Base-by-base conservation (phyloP, 2,797 vertebrate genomes). In the Xerus rutilus region DNA sequence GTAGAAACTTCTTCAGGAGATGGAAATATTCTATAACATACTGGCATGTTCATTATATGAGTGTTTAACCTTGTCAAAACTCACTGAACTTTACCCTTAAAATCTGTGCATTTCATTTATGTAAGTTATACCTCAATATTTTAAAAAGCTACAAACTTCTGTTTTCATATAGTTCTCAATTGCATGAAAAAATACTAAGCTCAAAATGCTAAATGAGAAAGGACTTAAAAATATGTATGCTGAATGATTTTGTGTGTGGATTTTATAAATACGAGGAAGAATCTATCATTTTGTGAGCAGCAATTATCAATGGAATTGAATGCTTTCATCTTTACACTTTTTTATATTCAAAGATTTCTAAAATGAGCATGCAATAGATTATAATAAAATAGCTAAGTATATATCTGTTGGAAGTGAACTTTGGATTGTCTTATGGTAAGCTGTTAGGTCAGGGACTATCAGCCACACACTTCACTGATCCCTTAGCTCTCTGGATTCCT, bases 371-470 rank as follows among this genome's bases (percentile, higher is more conserved):
- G 4, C 10, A 79, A 43, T 74, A 52, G 0, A 92, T 74, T 93
- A 20, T 28, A 86, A 83, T 91, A 64, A 81, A 94, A 89, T 90
- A 43, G 23, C 13, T 86, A 72, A 67, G 57, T 12, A 89, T 62
- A 21, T 69, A 69, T 64, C 11, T 90, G 32, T 82, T 45, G 20
- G 9, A 73, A 95, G 10, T 91, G 82, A 95, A 91, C 7, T 72
- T 94, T 70, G 64, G 62, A 12, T 83, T 96, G 21, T 84, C 54
- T 97, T 69, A 32, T 57, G 62, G 21, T 96, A 94, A 89, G 45
- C 9, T 82, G 45, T 62, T 88, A 91, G 30, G 11, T 86, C 43
- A 86, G 52, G 21, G 57, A 65, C n/a, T 32, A 89, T 91, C n/a
- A 94, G 72, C 47, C 17, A 54, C 32, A 94, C 20, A 65, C 73